These are phyloP conservation scores for Ephestia elutella DNA, from an alignment of 1,140 invertebrate species.

Conservation along the genomic window DNA sequence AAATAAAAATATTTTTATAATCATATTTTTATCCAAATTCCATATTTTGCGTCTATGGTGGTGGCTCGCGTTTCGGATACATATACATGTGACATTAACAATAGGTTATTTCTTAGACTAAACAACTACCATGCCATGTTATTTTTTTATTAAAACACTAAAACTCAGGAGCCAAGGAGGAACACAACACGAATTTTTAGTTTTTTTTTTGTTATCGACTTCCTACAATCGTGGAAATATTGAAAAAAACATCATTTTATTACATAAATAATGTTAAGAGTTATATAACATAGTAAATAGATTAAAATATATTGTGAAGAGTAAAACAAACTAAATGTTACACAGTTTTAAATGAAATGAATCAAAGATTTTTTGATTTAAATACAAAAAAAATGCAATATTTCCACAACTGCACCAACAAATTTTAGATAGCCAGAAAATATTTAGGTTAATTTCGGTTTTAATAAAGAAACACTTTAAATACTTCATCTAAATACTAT, in stretches of 20 bases:
- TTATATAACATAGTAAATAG: not conserved
- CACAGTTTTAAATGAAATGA: no score
- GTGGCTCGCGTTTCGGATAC: constrained; percentile 47
- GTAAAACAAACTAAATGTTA: not conserved
- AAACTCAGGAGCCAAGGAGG: constrained; percentile 58
- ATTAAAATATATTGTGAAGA: not conserved
- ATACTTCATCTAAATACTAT: constrained; percentile 24
- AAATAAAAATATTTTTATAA: not conserved
- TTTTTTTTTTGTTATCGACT: constrained; percentile 20
- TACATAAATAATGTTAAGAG: not conserved
- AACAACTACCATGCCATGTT: constrained; percentile 58
- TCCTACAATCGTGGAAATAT: constrained; percentile 45
- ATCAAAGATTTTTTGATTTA: not conserved
- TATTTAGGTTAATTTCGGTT: constrained; percentile 27
- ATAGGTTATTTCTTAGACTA: constrained; percentile 37
- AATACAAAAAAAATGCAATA: constrained; percentile 15
- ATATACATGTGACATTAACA: constrained; percentile 32
- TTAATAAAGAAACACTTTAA: constrained; percentile 20
- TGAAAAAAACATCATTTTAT: not conserved
- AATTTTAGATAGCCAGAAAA: constrained; percentile 51
- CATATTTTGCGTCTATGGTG: constrained; percentile 44
- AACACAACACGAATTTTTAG: constrained; percentile 26
- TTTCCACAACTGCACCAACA: constrained; percentile 46
- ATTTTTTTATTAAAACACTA: constrained; percentile 38
- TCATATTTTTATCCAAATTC: constrained; percentile 32